These are phyloP conservation scores for Mesembrinibis cayennensis DNA, from an alignment of 2,113 vertebrate species.

Conservation along the genomic window DNA sequence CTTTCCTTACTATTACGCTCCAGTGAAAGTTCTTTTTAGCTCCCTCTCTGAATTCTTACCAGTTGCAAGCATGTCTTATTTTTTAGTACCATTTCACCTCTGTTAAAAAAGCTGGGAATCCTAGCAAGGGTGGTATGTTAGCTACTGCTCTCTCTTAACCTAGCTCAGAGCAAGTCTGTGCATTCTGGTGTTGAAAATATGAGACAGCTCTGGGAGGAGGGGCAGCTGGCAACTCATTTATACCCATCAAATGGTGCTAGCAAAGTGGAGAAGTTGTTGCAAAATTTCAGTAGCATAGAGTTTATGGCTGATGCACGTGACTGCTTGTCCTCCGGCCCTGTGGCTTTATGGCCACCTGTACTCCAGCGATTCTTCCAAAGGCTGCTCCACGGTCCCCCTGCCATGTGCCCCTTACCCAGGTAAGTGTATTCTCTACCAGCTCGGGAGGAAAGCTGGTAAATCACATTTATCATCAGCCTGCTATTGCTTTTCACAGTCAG, in stretches of 20 bases:
- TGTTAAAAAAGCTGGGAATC: not conserved
- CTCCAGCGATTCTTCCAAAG: not conserved
- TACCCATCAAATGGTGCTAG: not conserved
- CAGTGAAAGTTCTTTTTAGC: not conserved
- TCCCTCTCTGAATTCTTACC: not conserved
- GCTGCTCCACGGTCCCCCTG: not conserved
- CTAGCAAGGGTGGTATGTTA: not conserved
- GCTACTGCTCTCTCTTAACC: not conserved
- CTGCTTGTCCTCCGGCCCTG: not conserved
- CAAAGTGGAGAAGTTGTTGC: not conserved
- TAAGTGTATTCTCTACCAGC: not conserved
- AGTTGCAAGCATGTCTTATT: not conserved
- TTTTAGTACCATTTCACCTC: not conserved
- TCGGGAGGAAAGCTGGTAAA: not conserved
- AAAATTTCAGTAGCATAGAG: not conserved
- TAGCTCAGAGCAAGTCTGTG: not conserved
- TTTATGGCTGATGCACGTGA: not conserved
- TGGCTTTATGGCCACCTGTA: not conserved
- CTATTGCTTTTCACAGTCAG: not conserved
- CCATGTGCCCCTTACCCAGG: not conserved
- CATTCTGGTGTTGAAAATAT: not conserved
- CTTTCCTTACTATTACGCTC: not conserved
- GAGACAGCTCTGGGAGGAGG: not conserved
- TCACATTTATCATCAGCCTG: not conserved
- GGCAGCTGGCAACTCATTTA: not conserved